A percentile compares a stretch with the other conserved stretches of the same genome.
Evolutionary conservation across 2,888 invertebrate genomes (phyloP).

Genomic region (Acanthosepion pharaonis): DNA sequence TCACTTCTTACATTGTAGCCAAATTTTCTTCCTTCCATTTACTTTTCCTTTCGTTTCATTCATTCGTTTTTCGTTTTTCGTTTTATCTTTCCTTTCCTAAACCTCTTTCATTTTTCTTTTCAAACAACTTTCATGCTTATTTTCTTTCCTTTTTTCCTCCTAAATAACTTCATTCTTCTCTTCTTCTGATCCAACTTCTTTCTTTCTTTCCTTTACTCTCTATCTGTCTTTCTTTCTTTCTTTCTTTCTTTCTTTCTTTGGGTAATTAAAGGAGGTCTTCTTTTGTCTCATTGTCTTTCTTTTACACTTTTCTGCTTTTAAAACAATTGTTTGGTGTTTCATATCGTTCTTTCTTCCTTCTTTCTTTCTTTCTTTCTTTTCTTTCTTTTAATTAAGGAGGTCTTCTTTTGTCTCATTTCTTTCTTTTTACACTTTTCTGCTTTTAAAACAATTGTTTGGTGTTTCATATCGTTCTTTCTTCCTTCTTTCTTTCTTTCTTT

Average conservation of each 20-base stretch:
- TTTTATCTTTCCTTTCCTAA: neutral
- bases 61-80: neutral
- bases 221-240: neutral
- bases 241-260: neutral
- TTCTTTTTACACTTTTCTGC: neutral
- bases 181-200: too few relatives aligned
- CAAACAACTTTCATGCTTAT: neutral
- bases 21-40: neutral
- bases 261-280: neutral
- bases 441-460: neutral
- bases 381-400: neutral
- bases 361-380: neutral
- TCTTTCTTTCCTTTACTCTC: too few relatives aligned
- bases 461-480: too few relatives aligned
- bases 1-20: too few relatives aligned
- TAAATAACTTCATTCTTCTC: neutral
- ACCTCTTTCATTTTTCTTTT: neutral
- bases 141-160: neutral
- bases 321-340: neutral
- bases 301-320: neutral
- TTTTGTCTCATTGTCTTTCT: neutral
- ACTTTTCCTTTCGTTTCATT: neutral
- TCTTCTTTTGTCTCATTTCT: neutral
- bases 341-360: too few relatives aligned
- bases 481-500: too few relatives aligned